phyloP scores from a whole-genome alignment of 2,113 vertebrate genomes.

The Chiloscyllium plagiosum region DNA sequence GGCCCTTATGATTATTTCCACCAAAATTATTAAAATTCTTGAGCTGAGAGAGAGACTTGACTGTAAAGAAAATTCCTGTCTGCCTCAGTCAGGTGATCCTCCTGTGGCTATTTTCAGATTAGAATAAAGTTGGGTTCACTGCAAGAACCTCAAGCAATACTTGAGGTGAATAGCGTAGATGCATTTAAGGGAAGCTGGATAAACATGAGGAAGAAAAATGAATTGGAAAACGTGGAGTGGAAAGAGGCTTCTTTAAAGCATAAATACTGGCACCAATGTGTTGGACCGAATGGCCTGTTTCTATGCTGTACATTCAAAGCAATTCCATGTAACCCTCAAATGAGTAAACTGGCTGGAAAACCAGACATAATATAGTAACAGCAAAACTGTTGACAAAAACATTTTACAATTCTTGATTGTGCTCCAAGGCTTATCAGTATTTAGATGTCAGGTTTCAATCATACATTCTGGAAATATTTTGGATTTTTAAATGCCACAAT shows the following conservation, averaged over 20 bases:
- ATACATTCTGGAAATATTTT: not conserved
- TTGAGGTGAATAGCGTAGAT: not conserved
- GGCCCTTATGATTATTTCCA: not conserved
- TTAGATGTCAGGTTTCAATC: not conserved
- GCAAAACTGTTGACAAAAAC: not conserved
- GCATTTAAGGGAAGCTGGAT: not conserved
- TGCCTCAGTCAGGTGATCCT: not conserved
- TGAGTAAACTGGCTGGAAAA: not conserved
- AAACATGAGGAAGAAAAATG: not conserved
- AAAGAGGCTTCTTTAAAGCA: not conserved
- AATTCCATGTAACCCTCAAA: not conserved
- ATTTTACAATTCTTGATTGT: not conserved
- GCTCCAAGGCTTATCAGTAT: not conserved
- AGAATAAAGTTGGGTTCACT: not conserved
- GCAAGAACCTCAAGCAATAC: not conserved
- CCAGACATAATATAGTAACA: not conserved
- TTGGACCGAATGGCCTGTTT: not conserved
- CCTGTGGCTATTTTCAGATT: not conserved
- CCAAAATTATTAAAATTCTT: not conserved
- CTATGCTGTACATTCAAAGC: not conserved
- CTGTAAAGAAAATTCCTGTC: not conserved
- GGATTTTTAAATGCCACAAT: not conserved
- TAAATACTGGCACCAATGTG: not conserved
- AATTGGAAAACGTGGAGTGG: not conserved
- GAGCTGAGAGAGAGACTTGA: not conserved